Evolutionary conservation across 2,888 invertebrate species (phyloP).

Genomic region (Xylota segnis): DNA sequence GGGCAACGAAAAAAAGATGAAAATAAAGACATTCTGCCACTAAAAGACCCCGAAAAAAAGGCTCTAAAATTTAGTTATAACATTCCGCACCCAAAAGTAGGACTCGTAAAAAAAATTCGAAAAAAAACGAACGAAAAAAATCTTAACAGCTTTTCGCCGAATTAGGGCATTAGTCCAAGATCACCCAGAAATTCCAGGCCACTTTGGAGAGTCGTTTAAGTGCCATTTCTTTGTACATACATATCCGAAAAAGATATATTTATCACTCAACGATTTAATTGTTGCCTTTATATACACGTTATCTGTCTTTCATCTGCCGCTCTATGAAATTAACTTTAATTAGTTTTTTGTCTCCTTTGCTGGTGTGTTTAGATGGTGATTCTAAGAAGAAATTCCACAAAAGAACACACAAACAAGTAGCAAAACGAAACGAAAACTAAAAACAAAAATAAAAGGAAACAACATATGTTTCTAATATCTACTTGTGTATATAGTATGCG

Average conservation of each 20-base stretch:
- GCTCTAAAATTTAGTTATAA: too few relatives aligned
- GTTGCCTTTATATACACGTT: constrained; percentile 28
- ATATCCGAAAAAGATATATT: constrained; percentile 41
- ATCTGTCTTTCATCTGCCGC: constrained; percentile 61
- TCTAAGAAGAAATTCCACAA: constrained; percentile 57
- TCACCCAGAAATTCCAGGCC: constrained; percentile 50
- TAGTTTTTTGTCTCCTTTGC: constrained; percentile 40
- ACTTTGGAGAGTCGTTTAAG: constrained; percentile 13
- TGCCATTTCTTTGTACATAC: constrained; percentile 18
- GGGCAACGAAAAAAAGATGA: too few relatives aligned
- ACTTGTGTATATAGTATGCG: not conserved
- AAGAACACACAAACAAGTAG: constrained; percentile 19
- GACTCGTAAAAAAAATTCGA: not conserved
- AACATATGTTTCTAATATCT: constrained; percentile 4
- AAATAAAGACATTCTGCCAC: not conserved
- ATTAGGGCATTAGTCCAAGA: constrained; percentile 29
- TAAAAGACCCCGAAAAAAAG: too few relatives aligned
- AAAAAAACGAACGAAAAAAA: not conserved
- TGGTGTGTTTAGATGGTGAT: constrained; percentile 1
- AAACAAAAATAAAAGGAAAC: not conserved
- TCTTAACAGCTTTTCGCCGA: constrained; percentile 11
- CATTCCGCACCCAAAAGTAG: not conserved
- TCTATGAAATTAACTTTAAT: constrained; percentile 71
- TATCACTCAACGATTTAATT: constrained; percentile 58
- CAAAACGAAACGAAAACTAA: constrained; percentile 3